Conservation (phyloP, 2,797 vertebrate species). For the Ceyx erithaca region DNA sequence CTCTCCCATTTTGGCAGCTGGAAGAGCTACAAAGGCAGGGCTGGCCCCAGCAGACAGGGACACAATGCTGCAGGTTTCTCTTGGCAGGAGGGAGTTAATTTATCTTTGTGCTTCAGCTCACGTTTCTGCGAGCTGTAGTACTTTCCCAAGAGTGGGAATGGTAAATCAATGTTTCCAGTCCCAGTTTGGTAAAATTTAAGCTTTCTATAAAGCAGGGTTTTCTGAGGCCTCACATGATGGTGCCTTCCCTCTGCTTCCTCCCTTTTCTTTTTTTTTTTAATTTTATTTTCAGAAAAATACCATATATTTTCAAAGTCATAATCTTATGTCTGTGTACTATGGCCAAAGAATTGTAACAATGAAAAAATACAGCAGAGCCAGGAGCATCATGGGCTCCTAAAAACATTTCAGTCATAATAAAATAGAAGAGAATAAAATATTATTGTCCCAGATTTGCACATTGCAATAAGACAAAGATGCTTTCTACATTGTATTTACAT, state of each 20-base stretch:
- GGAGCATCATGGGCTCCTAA: background rate
- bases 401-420: background rate
- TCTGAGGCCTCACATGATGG: background rate
- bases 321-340: background rate
- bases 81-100: background rate
- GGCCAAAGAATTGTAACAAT: background rate
- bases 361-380: background rate
- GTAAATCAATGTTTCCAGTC: background rate
- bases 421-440: background rate
- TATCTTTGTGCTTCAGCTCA: background rate
- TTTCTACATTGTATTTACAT: background rate
- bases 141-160: background rate
- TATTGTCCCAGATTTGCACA: background rate
- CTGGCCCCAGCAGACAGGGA: background rate
- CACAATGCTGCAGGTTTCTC: background rate
- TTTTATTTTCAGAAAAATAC: background rate
- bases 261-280: background rate
- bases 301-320: background rate
- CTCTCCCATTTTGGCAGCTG: background rate
- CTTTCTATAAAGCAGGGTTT: background rate
- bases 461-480: background rate
- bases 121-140: rapidly evolving
- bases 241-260: too few relatives aligned
- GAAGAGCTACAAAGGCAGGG: background rate
- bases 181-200: background rate